These are phyloP conservation scores for Scaeva pyrastri DNA, from an alignment of 2,888 invertebrate species.

Conservation along the genomic window DNA sequence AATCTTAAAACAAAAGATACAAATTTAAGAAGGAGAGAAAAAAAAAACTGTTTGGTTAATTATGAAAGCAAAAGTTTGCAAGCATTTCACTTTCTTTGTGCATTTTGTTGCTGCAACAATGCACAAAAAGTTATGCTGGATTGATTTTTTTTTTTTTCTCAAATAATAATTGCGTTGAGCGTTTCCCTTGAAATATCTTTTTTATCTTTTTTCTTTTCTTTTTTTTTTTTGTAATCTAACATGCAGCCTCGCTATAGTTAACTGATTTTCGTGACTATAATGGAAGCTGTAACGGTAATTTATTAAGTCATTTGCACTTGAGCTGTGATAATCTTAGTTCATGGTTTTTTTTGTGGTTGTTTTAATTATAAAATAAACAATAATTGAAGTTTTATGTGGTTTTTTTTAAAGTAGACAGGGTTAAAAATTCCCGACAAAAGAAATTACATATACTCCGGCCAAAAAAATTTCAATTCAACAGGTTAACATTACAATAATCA, in stretches of 20 bases:
- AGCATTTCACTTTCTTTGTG: conserved; percentile 58
- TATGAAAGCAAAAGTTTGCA: conserved; percentile 49
- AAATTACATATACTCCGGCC: no score
- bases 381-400: no score
- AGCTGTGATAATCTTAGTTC: not conserved
- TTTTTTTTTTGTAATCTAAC: not conserved
- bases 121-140: conserved; percentile 57
- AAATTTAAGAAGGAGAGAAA: no score
- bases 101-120: conserved; percentile 49
- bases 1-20: conserved; percentile 4
- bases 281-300: conserved; percentile 21
- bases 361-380: not conserved
- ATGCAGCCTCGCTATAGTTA: not conserved
- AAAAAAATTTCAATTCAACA: no score
- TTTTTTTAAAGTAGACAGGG: no score
- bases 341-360: not conserved
- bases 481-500: no score
- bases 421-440: no score
- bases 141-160: no score
- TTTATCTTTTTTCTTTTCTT: no score
- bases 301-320: conserved; percentile 6
- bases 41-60: conserved; percentile 23
- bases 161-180: conserved; percentile 38
- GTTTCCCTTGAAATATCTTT: conserved; percentile 24
- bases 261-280: not conserved